Evolutionary conservation across 2,797 vertebrate species (phyloP), one percentile per base, ranked within the genome.

Genomic region (Vipera ursinii): DNA sequence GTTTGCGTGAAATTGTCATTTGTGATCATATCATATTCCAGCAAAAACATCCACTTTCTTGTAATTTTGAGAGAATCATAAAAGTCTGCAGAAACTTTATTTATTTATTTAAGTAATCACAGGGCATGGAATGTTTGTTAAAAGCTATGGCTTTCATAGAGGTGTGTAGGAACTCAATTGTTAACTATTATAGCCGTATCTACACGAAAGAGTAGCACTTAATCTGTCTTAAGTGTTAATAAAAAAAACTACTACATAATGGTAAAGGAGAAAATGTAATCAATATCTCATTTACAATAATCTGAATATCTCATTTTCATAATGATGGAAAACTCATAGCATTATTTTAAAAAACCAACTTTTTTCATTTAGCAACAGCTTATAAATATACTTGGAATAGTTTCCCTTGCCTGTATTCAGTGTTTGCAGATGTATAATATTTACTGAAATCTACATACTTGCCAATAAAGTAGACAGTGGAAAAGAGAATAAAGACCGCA

Each of bases 51-150:
- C 53, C 89, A 20, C 17, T 91, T 73, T 22, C 38, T 91, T 82
- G 57, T 26, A 87, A 87, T 90, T 78, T 55, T 82, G 56, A 38
- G 28, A 90, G 51, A 91, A 61, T 48, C 44, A 9, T 59, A 94
- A 93, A 96, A 96, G 92, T 86, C 94, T 96, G 89, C 90, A 94
- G 94, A 94, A 95, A 59, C 86, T 91, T 38, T 32, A 32, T 38
- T 38, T 38, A 38, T 95, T 96, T 96, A 95, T 90, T 95, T 93
- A 94, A 96, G 94, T 95, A 94, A 93, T 93, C 93, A 94, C 94
- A 94, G 94, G 94, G 93, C 86, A 1, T 95, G 88, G 90, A 95
- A 95, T 95, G 94, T 94, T 96, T 92, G 48, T 96, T 95, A 73
- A 94, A 89, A 93, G 94, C 94, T 95, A 89, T 94, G 94, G 87